Evolutionary conservation across 2,888 invertebrate species (phyloP).

Genomic region (Pristionchus entomophagus): DNA sequence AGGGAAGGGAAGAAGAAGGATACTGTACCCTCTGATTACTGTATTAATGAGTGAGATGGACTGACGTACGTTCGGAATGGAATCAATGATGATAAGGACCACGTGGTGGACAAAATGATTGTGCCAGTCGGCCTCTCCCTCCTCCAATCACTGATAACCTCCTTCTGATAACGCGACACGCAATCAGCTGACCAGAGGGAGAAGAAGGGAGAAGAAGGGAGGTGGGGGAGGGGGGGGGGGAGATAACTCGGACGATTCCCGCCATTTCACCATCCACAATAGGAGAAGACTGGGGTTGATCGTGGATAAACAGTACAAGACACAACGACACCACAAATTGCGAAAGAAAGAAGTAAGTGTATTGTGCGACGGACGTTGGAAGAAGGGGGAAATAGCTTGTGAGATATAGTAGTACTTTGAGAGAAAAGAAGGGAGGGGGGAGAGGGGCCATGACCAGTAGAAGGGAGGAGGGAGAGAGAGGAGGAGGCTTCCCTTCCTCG

Average conservation of each 20-base stretch:
- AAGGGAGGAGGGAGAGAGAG: conserved; percentile 26
- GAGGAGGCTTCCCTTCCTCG: conserved; percentile 50
- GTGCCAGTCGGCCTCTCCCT: conserved; percentile 11
- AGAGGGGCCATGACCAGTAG: conserved; percentile 40
- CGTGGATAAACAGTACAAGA: not conserved
- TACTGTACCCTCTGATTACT: not conserved
- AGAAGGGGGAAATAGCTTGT: not conserved
- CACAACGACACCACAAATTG: conserved; percentile 16
- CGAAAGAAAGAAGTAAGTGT: conserved; percentile 33
- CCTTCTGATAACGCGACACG: conserved; percentile 17
- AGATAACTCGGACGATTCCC: not conserved
- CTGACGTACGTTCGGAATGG: not conserved
- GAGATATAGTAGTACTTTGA: conserved; percentile 31
- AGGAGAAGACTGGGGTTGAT: not conserved
- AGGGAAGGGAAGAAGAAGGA: not conserved
- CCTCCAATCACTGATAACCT: not conserved
- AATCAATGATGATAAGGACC: conserved; percentile 11
- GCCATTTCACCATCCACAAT: not conserved
- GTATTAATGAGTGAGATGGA: not conserved
- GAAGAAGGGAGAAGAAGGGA: too few relatives aligned
- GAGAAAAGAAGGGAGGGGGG: conserved; percentile 46
- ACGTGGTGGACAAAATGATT: conserved; percentile 12
- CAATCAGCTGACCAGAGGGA: conserved; percentile 24
- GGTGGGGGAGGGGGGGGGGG: too few relatives aligned
- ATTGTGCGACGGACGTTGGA: conserved; percentile 10